Evolutionary conservation across 2,113 vertebrate species (phyloP), one percentile per base, ranked within the genome.

Genomic region (Rhegmatorhina hoffmannsi): DNA sequence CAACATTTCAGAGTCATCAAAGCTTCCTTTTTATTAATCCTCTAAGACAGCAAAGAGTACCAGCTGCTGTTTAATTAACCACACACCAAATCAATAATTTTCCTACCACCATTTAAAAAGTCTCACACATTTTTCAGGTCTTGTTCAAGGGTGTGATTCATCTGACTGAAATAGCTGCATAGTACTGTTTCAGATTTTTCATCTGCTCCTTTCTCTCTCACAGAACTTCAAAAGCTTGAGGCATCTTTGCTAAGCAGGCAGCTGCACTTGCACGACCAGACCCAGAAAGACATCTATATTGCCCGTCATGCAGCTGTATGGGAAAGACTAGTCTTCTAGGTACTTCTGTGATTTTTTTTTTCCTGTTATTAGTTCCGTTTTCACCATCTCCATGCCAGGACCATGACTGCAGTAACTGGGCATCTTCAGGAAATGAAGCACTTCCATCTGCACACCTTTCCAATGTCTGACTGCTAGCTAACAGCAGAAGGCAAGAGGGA

Each of bases 61-160:
- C 49, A 87, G 64, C 38, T 77, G 74, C 68, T 87, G 47, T 84
- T 94, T 92, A 90, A 94, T 94, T 94, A 95, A 90, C 28, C 49
- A 77, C 69, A 87, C n/a, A 77, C n/a, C 44, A 84, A 77, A 92
- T 52, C 86, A 94, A 62, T 49, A 80, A 62, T 90, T 90, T 87
- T 72, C 69, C 49, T 87, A 68, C 43, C 59, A 50, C 40, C 28
- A 72, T 81, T 87, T 87, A 50, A 53, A 56, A 70, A 84, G 83
- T 77, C 53, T 94, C 79, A 63, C 87, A 87, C 31, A 34, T 73
- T 92, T 92, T 84, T 84, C 49, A 64, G 69, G 79, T 90, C 70
- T 88, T 44, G 6, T 64, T 94, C 43, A 64, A 33, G 38, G 24
- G 63, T 85, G 52, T 88, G 74, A 93, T 77, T 81, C 47, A 67